Percentiles rank a stretch among this genome's conserved stretches.
Conservation (phyloP, 2,888 invertebrate genomes). For the Tipula unca region DNA sequence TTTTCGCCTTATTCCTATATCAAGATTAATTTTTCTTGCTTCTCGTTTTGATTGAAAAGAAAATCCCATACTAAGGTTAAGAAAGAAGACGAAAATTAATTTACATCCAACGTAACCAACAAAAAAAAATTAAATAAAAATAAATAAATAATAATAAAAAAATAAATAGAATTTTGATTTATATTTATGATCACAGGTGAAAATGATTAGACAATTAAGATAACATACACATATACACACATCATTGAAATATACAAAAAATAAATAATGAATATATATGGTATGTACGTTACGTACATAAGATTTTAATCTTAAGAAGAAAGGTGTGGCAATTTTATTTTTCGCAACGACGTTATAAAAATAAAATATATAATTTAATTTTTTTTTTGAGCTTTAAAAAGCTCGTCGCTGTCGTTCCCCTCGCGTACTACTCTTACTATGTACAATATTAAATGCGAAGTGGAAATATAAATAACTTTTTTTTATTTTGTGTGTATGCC, state of each 20-base stretch:
- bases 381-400: not conserved
- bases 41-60: not conserved
- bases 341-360: not conserved
- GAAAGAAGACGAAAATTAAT: not conserved
- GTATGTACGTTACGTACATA: not conserved
- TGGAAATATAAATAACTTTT: not conserved
- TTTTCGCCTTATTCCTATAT: not conserved
- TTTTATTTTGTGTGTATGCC: not conserved
- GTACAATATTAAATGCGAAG: not conserved
- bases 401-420: not conserved
- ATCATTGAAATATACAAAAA: not conserved
- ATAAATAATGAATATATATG: not conserved
- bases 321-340: not conserved
- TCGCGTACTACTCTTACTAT: not conserved
- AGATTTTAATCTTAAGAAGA: not conserved
- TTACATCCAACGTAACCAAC: not conserved
- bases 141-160: not conserved
- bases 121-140: too few relatives aligned
- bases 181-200: slow-evolving; percentile 8
- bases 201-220: not conserved
- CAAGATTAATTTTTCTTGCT: not conserved
- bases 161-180: not conserved
- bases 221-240: not conserved
- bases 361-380: not conserved
- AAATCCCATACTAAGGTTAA: not conserved